Base-by-base conservation (phyloP, 2,888 invertebrate species). In the Hemithea aestivaria region DNA sequence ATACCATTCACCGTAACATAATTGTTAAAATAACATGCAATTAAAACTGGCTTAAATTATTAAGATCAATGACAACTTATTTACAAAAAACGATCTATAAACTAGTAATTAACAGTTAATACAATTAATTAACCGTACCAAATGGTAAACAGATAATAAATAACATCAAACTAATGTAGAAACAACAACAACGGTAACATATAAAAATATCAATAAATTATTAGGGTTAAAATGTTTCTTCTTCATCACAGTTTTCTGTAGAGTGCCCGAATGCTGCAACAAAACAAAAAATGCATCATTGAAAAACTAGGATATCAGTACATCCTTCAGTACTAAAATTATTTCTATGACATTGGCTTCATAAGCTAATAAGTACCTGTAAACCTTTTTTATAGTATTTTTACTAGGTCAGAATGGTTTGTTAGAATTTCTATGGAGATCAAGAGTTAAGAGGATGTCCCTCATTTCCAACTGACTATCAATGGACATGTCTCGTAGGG, bases 221-320 rank as follows among this genome's bases (percentile, higher is more conserved):
- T 58, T 46, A 74, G 48, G 57, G 56, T 78, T 90, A 94, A 88
- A 91, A 95, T 50, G 94, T 94, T 83, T 95, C 94, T 64, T 92
- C 92, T 73, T 95, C 96, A 75, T 93, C 92, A 87, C 97, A 97
- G 72, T 95, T 92, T 66, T 91, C 91, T 12, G 95, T 94, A 58
- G 91, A 90, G 71, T 97, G 97, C 31, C 96, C 97, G 83, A 97
- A 97, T 54, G 92, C 96, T 96, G 89, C 80, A 91, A 83, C 62
- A 68, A 73, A 69, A 64, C 51, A 36, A 42, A 35, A 25, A 10
- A n/a, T n/a, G n/a, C n/a, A n/a, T n/a, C n/a, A n/a, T n/a, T n/a
- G n/a, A n/a, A n/a, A n/a, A n/a, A n/a, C n/a, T n/a, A n/a, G n/a
- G n/a, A n/a, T n/a, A n/a, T n/a, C n/a, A n/a, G n/a, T n/a, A n/a